A percentile compares a stretch with the other conserved stretches of the same genome.
Evolutionary conservation across 2,797 vertebrate genomes (phyloP).

Genomic region (Pelochelys cantorii): DNA sequence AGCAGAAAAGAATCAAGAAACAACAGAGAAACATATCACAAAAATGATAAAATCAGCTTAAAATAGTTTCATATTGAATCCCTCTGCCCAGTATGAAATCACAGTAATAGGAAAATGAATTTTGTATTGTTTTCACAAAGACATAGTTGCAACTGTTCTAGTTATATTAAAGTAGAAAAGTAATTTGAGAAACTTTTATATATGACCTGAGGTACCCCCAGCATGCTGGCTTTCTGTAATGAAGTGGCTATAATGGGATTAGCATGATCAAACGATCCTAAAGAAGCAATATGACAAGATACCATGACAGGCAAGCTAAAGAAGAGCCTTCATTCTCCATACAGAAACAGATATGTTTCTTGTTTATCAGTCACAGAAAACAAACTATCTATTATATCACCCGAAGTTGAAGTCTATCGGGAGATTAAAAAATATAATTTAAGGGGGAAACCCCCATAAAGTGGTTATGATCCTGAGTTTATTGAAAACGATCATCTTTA

Average conservation of each 20-base stretch:
- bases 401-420: neutral
- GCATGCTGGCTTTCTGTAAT: conserved; percentile 13
- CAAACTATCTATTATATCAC: neutral
- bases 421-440: neutral
- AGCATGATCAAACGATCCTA: conserved; percentile 7
- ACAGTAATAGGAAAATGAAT: neutral
- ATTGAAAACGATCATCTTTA: neutral
- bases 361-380: conserved; percentile 8
- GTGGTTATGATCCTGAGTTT: neutral
- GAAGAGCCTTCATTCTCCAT: neutral
- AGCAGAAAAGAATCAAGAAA: neutral
- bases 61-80: neutral
- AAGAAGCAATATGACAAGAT: neutral
- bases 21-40: too few relatives aligned
- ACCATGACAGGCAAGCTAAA: neutral
- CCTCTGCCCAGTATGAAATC: neutral
- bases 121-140: neutral
- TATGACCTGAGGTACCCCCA: neutral
- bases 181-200: conserved; percentile 8
- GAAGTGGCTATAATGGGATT: neutral
- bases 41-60: neutral
- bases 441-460: neutral
- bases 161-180: neutral
- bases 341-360: neutral
- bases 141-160: neutral